Evolutionary conservation across 2,888 invertebrate genomes (phyloP).

Genomic region (Gastrophysa polygoni): DNA sequence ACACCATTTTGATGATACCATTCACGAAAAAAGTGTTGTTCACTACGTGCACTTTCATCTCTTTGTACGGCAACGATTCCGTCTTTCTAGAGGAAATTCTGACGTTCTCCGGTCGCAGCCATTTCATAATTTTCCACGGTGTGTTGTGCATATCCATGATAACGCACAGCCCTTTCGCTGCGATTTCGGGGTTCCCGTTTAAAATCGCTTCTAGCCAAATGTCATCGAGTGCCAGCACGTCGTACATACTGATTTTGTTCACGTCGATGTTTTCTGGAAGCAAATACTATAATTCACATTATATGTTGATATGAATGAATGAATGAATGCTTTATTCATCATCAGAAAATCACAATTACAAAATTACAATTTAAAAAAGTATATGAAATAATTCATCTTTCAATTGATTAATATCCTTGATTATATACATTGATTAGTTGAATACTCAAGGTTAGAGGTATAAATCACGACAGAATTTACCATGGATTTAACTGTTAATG

Average conservation of each 20-base stretch:
- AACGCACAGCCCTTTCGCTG: constrained; percentile 52
- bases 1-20: constrained; percentile 48
- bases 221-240: constrained; percentile 53
- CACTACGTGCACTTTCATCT: constrained; percentile 50
- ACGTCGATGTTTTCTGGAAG: constrained; percentile 45
- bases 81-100: constrained; percentile 42
- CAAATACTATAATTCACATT: too few relatives aligned
- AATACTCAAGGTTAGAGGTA: too few relatives aligned
- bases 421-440: too few relatives aligned
- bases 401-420: too few relatives aligned
- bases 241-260: constrained; percentile 40
- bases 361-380: too few relatives aligned
- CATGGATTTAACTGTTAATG: too few relatives aligned
- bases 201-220: constrained; percentile 54
- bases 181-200: constrained; percentile 46
- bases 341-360: too few relatives aligned
- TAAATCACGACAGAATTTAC: too few relatives aligned
- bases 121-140: constrained; percentile 48
- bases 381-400: too few relatives aligned
- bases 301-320: too few relatives aligned
- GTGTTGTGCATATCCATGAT: constrained; percentile 52
- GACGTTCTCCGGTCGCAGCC: constrained; percentile 51
- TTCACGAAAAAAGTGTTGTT: constrained; percentile 49
- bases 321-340: too few relatives aligned
- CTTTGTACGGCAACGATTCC: constrained; percentile 47